A percentile compares a stretch with the other conserved stretches of the same genome.
These are phyloP conservation scores for Peromyscus aztecus DNA, from an alignment of 2,797 vertebrate species.

Conservation along the genomic window DNA sequence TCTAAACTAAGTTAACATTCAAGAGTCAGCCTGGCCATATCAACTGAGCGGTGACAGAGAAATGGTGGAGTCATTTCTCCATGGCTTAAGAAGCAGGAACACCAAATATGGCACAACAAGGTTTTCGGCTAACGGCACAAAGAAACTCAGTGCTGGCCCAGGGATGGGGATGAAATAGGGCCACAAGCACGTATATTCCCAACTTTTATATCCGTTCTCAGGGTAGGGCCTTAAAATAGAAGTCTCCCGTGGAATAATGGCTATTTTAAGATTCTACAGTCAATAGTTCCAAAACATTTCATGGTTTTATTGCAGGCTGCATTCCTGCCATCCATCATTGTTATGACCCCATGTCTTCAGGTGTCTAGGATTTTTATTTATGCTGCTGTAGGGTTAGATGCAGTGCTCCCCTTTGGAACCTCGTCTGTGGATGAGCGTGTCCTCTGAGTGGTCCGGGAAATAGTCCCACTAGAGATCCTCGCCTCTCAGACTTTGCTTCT, in stretches of 20 bases:
- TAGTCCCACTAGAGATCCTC: not conserved
- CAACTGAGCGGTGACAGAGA: not conserved
- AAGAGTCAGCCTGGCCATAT: not conserved
- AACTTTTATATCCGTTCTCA: not conserved
- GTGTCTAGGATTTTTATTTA: not conserved
- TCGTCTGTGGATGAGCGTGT: not conserved
- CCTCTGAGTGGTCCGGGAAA: not conserved
- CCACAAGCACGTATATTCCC: not conserved
- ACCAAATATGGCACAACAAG: not conserved
- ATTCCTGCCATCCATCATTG: not conserved
- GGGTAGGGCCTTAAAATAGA: not conserved
- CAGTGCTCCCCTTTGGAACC: not conserved
- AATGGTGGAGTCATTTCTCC: not conserved
- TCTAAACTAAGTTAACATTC: not conserved
- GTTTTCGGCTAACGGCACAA: not conserved
- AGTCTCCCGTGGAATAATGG: not conserved
- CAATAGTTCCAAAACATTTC: slow-evolving; percentile 23
- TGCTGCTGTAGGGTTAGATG: not conserved
- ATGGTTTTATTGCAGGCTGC: not conserved
- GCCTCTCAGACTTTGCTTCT: not conserved
- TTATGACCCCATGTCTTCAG: not conserved
- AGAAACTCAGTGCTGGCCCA: not conserved
- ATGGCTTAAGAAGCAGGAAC: not conserved
- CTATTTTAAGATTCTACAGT: not conserved
- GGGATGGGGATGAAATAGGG: not conserved